Percentiles rank a stretch among this genome's conserved stretches.
These are phyloP conservation scores for Lacanobia wlatinum DNA, from an alignment of 2,888 invertebrate species.

Conservation along the genomic window DNA sequence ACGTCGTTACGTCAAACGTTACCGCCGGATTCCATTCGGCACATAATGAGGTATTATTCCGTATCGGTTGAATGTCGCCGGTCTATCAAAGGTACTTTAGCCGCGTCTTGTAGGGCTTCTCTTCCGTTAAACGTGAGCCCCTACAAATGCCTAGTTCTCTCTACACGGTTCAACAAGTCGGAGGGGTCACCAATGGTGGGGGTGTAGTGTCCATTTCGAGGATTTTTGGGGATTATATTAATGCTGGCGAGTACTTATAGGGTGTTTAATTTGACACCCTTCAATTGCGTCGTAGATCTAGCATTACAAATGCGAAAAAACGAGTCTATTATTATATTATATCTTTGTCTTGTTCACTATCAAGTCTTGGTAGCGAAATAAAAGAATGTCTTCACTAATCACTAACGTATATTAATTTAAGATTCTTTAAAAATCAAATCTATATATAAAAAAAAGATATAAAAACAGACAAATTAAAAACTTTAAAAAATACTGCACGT, in stretches of 20 bases:
- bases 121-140: constrained; percentile 56
- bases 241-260: constrained; percentile 23
- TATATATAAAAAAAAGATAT: too few relatives aligned
- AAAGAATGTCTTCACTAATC: too few relatives aligned
- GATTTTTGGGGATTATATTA: constrained; percentile 52
- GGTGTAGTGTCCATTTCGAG: constrained; percentile 17
- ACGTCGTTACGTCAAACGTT: constrained; percentile 4
- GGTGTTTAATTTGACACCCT: background rate
- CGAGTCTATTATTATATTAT: too few relatives aligned
- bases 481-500: too few relatives aligned
- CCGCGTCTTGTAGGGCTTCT: constrained; percentile 54
- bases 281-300: background rate
- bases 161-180: constrained; percentile 60
- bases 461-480: too few relatives aligned
- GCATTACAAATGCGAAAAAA: background rate
- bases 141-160: constrained; percentile 58
- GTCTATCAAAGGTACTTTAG: constrained; percentile 57
- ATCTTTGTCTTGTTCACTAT: too few relatives aligned
- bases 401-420: too few relatives aligned
- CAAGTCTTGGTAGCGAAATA: too few relatives aligned
- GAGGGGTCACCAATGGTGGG: constrained; percentile 17
- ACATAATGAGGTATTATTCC: constrained; percentile 41
- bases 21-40: constrained; percentile 30
- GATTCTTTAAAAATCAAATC: too few relatives aligned
- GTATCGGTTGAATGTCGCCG: constrained; percentile 45